Evolutionary conservation across 2,888 invertebrate species (phyloP).

Genomic region (Gryllus longicercus): DNA sequence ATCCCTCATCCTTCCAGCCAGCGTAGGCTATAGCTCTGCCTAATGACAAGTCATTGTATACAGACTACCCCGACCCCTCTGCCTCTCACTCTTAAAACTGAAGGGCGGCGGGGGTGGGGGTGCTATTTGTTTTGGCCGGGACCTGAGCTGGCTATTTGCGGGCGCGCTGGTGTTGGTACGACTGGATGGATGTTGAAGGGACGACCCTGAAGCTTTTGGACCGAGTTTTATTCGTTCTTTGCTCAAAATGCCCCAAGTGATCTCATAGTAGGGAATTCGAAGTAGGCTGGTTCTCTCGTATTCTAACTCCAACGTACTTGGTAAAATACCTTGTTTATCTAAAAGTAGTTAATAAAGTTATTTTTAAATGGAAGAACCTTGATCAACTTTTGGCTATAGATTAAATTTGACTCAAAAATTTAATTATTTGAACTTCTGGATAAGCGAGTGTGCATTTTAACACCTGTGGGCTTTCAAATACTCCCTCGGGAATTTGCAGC

Average conservation of each 20-base stretch:
- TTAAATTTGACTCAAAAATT: too few relatives aligned
- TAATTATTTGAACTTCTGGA: too few relatives aligned
- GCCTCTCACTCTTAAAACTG: conserved; percentile 9
- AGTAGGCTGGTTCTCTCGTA: too few relatives aligned
- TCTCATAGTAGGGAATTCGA: background rate
- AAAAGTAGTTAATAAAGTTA: too few relatives aligned
- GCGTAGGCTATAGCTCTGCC: background rate
- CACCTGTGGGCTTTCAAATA: too few relatives aligned
- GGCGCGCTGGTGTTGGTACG: background rate
- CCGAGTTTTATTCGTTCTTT: background rate
- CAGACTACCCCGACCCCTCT: background rate
- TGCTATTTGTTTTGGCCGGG: conserved; percentile 9
- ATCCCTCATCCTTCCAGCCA: background rate
- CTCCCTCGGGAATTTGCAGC: too few relatives aligned
- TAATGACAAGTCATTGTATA: conserved; percentile 17
- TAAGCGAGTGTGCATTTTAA: too few relatives aligned
- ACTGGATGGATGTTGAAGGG: background rate
- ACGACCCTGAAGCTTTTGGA: background rate
- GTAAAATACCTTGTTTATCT: too few relatives aligned
- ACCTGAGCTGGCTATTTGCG: conserved; percentile 17
- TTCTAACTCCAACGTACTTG: too few relatives aligned
- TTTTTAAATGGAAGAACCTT: too few relatives aligned
- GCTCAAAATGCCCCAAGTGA: background rate
- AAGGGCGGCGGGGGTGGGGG: background rate
- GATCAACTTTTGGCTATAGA: too few relatives aligned